Base-by-base conservation (phyloP, 2,888 invertebrate genomes). In the Tridacna crocea region DNA sequence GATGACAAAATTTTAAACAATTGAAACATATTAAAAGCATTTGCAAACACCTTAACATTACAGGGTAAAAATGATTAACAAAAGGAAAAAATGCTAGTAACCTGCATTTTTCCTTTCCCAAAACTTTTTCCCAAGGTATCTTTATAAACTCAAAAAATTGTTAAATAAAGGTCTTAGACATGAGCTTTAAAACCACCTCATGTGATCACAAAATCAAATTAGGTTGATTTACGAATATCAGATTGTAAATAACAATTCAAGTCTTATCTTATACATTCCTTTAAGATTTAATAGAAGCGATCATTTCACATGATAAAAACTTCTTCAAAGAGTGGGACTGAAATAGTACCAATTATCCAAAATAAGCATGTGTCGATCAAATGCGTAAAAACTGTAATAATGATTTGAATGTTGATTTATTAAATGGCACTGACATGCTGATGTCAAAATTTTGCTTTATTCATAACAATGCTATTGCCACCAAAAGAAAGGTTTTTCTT, bases 161-260 rank as follows among this genome's bases (percentile, higher is more conserved):
- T n/a, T n/a, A n/a, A n/a, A n/a, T n/a, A n/a, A n/a, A n/a, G n/a
- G n/a, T n/a, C n/a, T n/a, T n/a, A n/a, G n/a, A n/a, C n/a, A n/a
- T n/a, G n/a, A n/a, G n/a, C n/a, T 36, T 36, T 36, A 55, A 55
- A 55, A 55, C 19, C 15, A 19, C 55, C 55, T 2, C 55, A 55
- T 19, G 55, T 55, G 19, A 66, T 66, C n/a, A 66, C 46, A 46
- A n/a, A 36, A 36, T 66, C 36, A 26, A 66, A 66, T 46, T 15
- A n/a, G 19, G 46, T 46, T 46, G 46, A 66, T 66, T n/a, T n/a
- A 66, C 27, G 19, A 26, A 70, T 70, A 51, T 48, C 47, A 70
- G 70, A 70, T 70, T 12, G 24, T 70, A 70, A 70, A 70, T 70
- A 51, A 51, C 70, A 70, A 70, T 70, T 51, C 51, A 70, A 26